These are phyloP conservation scores for Ammodramus savannarum DNA, from an alignment of 2,113 vertebrate genomes.

Conservation along the genomic window DNA sequence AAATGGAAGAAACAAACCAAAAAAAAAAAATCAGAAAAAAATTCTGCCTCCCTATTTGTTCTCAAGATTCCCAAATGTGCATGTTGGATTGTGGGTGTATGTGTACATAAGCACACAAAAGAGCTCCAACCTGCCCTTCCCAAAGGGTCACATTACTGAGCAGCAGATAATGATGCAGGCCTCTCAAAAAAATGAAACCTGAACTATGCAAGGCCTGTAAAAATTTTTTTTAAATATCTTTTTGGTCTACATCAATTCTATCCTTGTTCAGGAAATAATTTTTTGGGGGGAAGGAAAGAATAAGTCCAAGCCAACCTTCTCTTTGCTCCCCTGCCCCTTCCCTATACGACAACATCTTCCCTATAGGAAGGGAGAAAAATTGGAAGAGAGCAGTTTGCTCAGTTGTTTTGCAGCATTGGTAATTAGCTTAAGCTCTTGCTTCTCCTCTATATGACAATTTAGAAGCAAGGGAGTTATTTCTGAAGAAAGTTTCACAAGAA, in stretches of 20 bases:
- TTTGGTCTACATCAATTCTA: accelerated
- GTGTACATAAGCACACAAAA: not conserved
- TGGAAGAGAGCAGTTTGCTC: not conserved
- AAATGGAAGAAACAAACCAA: not conserved
- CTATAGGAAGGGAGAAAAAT: not conserved
- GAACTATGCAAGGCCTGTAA: not conserved
- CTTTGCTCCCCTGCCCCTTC: not conserved
- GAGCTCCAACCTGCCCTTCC: not conserved
- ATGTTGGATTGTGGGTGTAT: not conserved
- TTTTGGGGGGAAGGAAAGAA: not conserved
- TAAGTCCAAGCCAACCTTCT: not conserved
- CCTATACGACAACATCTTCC: not conserved
- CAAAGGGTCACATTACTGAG: not conserved
- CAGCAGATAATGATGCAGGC: not conserved
- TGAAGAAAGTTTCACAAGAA: not conserved
- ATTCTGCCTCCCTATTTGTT: not conserved
- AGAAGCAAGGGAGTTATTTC: not conserved
- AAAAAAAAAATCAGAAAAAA: not conserved
- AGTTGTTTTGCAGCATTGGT: not conserved
- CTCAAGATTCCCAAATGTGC: accelerated
- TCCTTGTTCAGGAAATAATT: not conserved
- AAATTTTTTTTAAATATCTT: not conserved
- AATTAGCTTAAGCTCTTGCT: not conserved
- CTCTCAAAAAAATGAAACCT: not conserved
- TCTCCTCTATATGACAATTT: not conserved